A percentile compares a stretch with the other conserved stretches of the same genome.
These are phyloP conservation scores for Aviceda subcristata DNA, from an alignment of 2,113 vertebrate genomes.

Conservation along the genomic window DNA sequence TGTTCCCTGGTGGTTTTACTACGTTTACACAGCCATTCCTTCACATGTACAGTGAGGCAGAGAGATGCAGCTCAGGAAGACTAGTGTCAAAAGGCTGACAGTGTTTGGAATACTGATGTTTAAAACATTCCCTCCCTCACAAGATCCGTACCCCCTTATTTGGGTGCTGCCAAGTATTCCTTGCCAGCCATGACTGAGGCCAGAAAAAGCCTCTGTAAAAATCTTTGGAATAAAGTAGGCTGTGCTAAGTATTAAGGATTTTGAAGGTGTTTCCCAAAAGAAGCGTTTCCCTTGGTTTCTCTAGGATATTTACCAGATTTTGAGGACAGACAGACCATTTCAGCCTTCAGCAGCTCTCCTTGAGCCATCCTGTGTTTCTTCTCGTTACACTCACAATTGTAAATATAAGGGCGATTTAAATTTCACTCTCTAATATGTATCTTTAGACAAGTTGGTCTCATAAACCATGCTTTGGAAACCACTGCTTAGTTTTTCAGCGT, in stretches of 20 bases:
- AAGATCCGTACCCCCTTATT: background rate
- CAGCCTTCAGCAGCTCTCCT: background rate
- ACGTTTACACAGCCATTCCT: background rate
- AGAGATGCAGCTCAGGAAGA: background rate
- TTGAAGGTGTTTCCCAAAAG: background rate
- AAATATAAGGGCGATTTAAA: background rate
- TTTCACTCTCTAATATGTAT: background rate
- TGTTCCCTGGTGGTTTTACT: slow-evolving; percentile 2
- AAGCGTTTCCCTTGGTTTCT: background rate
- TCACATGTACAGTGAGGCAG: background rate
- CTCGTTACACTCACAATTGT: background rate
- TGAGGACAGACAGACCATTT: background rate
- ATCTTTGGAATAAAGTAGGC: background rate
- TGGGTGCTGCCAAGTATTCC: background rate
- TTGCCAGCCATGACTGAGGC: background rate
- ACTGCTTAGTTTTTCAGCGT: background rate
- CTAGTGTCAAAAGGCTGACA: background rate
- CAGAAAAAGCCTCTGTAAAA: background rate
- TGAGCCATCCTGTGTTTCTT: background rate
- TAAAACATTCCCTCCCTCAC: background rate
- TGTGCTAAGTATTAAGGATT: background rate
- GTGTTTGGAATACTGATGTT: background rate
- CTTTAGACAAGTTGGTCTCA: background rate
- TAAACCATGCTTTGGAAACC: background rate
- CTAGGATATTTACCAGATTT: background rate